Evolutionary conservation across 2,797 vertebrate genomes (phyloP).

Genomic region (Podarcis lilfordi): DNA sequence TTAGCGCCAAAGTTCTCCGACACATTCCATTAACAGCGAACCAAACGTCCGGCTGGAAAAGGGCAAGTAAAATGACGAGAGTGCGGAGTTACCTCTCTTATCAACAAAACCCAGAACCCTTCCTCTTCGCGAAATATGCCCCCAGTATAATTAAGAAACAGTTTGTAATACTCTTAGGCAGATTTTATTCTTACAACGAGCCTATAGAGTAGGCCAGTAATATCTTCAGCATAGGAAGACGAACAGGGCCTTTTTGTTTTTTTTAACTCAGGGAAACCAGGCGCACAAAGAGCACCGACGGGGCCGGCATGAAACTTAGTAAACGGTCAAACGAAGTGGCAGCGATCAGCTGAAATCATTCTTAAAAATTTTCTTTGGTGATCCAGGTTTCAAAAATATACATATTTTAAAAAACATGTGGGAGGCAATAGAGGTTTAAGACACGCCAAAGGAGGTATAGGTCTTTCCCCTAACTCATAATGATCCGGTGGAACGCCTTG

Average conservation of each 20-base stretch:
- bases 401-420: no score
- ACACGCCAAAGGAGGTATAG: background rate
- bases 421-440: no score
- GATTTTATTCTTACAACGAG: background rate
- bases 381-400: no score
- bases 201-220: background rate
- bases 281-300: background rate
- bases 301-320: no score
- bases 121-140: no score
- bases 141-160: no score
- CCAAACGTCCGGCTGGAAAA: background rate
- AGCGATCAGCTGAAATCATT: background rate
- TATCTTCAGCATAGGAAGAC: accelerated
- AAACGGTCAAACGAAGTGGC: background rate
- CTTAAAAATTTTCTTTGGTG: no score
- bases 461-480: background rate
- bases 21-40: background rate
- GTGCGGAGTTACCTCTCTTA: background rate
- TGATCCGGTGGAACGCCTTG: background rate
- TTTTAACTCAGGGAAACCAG: no score
- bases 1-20: background rate
- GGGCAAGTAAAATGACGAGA: background rate
- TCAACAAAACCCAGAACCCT: no score
- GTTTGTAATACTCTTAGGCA: no score
- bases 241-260: background rate